Conservation (phyloP, 1,140 invertebrate species). For the Sipha flava region DNA sequence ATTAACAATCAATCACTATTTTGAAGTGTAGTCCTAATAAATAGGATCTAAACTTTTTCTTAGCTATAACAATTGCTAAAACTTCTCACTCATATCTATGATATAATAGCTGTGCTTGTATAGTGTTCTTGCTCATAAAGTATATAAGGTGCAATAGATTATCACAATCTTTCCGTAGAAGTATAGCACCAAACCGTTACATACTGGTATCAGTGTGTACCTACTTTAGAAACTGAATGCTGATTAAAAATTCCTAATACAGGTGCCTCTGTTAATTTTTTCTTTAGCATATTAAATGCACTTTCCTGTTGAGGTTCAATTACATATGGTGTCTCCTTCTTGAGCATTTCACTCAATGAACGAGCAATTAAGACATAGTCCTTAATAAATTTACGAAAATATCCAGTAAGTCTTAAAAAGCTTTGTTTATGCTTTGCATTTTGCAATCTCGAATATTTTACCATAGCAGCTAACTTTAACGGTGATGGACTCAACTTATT, state of each 20-base stretch:
- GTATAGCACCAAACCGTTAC: slow-evolving; percentile 35
- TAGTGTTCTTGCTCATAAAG: background rate
- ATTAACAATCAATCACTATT: background rate
- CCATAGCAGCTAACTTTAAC: slow-evolving; percentile 34
- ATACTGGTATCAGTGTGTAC: slow-evolving; percentile 39
- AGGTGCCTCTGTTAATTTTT: slow-evolving; percentile 37
- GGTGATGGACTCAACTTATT: slow-evolving; percentile 36
- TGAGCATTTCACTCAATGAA: slow-evolving; percentile 36
- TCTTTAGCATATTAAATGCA: slow-evolving; percentile 34
- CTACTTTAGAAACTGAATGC: slow-evolving; percentile 38
- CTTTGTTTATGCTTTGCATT: too few species aligned
- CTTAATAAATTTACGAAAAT: slow-evolving; percentile 42
- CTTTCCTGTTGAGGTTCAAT: background rate
- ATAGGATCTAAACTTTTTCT: slow-evolving; percentile 43
- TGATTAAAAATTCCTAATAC: slow-evolving; percentile 43
- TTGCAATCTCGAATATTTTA: slow-evolving; percentile 33
- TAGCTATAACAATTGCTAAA: slow-evolving; percentile 40
- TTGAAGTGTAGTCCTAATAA: slow-evolving; percentile 42
- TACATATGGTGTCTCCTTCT: background rate
- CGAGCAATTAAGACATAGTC: slow-evolving; percentile 37
- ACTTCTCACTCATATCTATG: slow-evolving; percentile 44
- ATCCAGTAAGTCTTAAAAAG: slow-evolving; percentile 40
- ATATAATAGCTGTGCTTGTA: slow-evolving; percentile 38
- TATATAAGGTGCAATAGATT: slow-evolving; percentile 37
- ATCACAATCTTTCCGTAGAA: slow-evolving; percentile 40